Evolutionary conservation across 2,888 invertebrate genomes (phyloP).

Genomic region (Entomobrya multifasciata): DNA sequence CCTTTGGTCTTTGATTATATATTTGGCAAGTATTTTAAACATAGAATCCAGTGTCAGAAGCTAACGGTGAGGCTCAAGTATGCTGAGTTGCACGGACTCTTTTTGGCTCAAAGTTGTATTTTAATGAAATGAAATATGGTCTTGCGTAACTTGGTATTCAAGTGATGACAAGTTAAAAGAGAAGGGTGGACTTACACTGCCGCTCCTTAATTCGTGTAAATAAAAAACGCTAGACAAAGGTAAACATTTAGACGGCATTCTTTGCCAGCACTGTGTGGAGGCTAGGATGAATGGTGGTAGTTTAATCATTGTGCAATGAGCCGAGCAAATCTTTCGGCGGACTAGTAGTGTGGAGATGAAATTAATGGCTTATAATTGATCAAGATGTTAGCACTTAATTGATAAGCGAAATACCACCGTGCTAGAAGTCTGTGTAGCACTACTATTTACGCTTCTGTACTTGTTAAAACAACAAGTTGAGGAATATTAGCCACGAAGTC

Average conservation of each 20-base stretch:
- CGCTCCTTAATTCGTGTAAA: slow-evolving; percentile 10
- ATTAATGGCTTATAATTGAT: slow-evolving; percentile 50
- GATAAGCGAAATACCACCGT: slow-evolving; percentile 8
- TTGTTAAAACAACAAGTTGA: no score
- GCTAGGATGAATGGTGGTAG: neutral
- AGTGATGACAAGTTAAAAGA: neutral
- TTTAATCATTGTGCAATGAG: neutral
- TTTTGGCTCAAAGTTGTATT: neutral
- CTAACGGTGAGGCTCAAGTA: neutral
- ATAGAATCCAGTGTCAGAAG: neutral
- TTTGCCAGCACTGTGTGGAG: neutral
- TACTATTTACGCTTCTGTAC: neutral
- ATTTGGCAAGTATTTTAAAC: neutral
- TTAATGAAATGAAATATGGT: slow-evolving; percentile 40
- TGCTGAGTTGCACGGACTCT: no score
- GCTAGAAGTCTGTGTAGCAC: neutral
- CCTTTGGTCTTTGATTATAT: neutral
- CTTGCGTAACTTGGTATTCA: slow-evolving; percentile 37
- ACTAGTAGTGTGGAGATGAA: neutral
- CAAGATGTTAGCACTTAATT: slow-evolving; percentile 53
- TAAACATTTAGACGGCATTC: slow-evolving; percentile 4
- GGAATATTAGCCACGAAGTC: no score
- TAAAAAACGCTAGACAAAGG: neutral
- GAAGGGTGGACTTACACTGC: slow-evolving; percentile 1
- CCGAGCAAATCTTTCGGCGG: neutral